phyloP scores from a whole-genome alignment of 2,113 vertebrate species.

The Macquaria australasica region DNA sequence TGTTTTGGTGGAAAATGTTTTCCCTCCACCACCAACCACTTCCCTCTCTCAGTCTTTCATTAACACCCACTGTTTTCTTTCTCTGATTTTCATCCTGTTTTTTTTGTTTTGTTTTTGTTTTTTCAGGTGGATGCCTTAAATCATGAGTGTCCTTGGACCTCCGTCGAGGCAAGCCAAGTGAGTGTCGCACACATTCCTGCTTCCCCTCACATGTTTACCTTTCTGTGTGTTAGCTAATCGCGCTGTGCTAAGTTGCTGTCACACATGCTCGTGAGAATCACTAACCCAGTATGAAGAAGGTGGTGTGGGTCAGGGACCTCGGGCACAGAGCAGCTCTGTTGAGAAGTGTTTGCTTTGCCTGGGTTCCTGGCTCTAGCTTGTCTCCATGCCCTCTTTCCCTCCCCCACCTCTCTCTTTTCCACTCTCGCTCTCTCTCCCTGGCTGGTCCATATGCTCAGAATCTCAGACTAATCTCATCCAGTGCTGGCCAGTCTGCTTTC shows the following conservation, averaged over 20 bases:
- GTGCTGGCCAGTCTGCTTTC: conserved; percentile 49
- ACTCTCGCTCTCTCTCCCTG: conserved; percentile 59
- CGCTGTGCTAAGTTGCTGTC: conserved; percentile 29
- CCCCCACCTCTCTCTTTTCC: conserved; percentile 41
- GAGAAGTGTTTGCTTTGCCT: conserved; percentile 83
- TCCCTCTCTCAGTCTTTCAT: background rate
- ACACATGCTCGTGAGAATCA: conserved; percentile 57
- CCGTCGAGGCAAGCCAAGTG: conserved; percentile 76
- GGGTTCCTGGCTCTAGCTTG: conserved; percentile 62
- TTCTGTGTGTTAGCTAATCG: conserved; percentile 37
- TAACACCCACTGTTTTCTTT: background rate
- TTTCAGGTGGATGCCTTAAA: conserved; percentile 82
- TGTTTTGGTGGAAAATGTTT: conserved; percentile 36
- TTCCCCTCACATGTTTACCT: conserved; percentile 48
- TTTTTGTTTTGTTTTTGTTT: background rate
- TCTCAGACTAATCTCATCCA: conserved; percentile 78
- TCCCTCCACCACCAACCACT: background rate
- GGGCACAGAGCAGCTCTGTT: conserved; percentile 85
- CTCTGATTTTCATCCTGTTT: conserved; percentile 10
- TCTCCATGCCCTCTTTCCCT: background rate
- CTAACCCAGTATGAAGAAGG: conserved; percentile 72
- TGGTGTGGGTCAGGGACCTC: conserved; percentile 77
- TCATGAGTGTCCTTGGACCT: conserved; percentile 79
- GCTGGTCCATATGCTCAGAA: conserved; percentile 75
- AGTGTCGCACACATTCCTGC: conserved; percentile 67